Evolutionary conservation across 1,140 invertebrate species (phyloP), one percentile per base, ranked within the genome.

Genomic region (Drosophila asahinai): DNA sequence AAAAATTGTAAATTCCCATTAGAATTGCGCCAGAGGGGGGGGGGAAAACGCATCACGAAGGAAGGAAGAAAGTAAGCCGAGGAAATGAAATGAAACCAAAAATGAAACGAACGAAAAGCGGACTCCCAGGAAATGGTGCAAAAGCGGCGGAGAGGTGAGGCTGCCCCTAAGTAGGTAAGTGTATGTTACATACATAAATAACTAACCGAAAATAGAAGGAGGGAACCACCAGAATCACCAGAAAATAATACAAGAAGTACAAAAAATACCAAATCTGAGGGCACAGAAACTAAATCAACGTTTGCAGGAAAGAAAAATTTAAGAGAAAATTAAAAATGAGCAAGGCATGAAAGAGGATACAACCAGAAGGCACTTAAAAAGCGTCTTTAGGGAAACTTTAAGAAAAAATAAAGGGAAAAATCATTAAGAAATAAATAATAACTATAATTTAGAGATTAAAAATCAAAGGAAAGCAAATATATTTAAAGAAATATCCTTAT

Each of bases 1-100:
- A 83, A 87, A 83, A 89, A 87, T 83, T 83, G 86, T 89, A 89
- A 89, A 87, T 87, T 87, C 84, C 84, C 84, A 87, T 87, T 87
- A 81, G 84, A 83, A 83, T 83, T 83, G 84, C 73, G 80, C 84
- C 72, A 40, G 36, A 6, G 55, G 45, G 8, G 17, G 1, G 8
- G 7, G 38, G n/a, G 9, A 40, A 48, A 72, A 73, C 67, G 67
- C 70, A 73, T 72, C 70, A 30, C 19, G 45, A 38, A 15, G 70
- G 51, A 59, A 73, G 54, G 36, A 60, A 72, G 70, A 73, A 73
- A 60, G 70, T 73, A 60, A 79, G 67, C 61, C 70, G 74, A 70
- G 70, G 77, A 87, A 79, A 86, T 87, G 76, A 87, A 87, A 86
- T 83, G 80, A 89, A 87, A 81, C 72, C 66, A 81, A 86, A 61